Evolutionary conservation across 2,113 vertebrate species (phyloP).

Genomic region (Gobius niger): DNA sequence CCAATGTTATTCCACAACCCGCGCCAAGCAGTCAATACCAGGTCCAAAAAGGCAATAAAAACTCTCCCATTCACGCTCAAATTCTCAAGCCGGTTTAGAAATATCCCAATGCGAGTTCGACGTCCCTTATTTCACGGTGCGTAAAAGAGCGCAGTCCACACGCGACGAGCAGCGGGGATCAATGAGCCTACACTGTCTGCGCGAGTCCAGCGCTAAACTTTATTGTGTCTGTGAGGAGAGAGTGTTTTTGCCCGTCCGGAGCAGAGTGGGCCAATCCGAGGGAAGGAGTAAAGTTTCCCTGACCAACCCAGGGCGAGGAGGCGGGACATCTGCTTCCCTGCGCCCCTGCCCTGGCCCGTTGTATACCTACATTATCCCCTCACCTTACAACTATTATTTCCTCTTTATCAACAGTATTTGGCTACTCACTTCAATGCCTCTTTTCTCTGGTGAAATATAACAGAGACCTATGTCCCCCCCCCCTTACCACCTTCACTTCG

Average conservation of each 20-base stretch:
- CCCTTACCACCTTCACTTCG: no score
- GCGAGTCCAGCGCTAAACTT: constrained; percentile 56
- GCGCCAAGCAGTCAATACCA: constrained; percentile 29
- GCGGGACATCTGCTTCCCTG: constrained; percentile 48
- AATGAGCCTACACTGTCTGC: constrained; percentile 38
- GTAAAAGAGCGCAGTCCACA: constrained; percentile 11
- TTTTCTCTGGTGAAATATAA: no score
- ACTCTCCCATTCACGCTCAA: neutral
- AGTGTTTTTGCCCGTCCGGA: constrained; percentile 30
- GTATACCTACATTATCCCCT: neutral
- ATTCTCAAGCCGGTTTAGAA: neutral
- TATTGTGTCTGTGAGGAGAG: constrained; percentile 59
- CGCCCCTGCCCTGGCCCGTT: neutral
- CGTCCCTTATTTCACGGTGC: constrained; percentile 23
- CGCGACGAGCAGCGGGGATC: constrained; percentile 5
- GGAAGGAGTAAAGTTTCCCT: constrained; percentile 40
- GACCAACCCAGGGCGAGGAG: constrained; percentile 63
- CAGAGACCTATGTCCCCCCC: no score
- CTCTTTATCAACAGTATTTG: neutral
- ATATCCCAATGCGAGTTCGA: neutral
- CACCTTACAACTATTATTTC: neutral
- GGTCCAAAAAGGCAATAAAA: constrained; percentile 28
- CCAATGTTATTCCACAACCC: constrained; percentile 20
- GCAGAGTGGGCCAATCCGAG: constrained; percentile 56
- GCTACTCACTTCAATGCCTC: no score